Base-by-base conservation (phyloP, 2,113 vertebrate genomes). In the Jacana jacana region DNA sequence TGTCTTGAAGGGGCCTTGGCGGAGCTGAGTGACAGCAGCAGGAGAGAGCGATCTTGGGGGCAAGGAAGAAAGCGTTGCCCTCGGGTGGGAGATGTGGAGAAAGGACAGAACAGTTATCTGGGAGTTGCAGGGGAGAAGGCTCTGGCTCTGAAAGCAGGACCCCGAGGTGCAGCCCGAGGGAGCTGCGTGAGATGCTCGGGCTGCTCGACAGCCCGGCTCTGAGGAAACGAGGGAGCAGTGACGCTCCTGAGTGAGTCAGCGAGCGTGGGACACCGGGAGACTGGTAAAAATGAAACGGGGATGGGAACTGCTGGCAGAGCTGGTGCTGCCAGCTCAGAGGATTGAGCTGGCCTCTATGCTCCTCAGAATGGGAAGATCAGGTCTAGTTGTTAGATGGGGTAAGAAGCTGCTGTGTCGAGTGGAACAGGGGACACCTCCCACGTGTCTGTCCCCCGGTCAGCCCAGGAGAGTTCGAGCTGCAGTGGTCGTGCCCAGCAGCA, bases 401-500 rank as follows among this genome's bases (percentile, higher is more conserved):
- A 82, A 76, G 79, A n/a, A 89, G 52, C 13, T 37, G 30, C 49
- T 27, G 49, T 2, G 10, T 11, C 0, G 2, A 46, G 28, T 82
- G 39, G 66, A 20, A 54, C 71, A 33, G n/a, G 54, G 33, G 16
- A 9, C 11, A 3, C 40, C 30, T 79, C 28, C 70, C 51, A 9
- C 11, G 9, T 3, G 10, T 54, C 51, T 13, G 8, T 54, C 28
- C 30, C 35, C 31, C 52, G 35, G 31, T n/a, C 2, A 1, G 48
- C 68, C 37, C 42, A 0, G 0, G 8, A 33, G 64, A 33, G 30
- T 16, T 81, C 1, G 7, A 46, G 61, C 57, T 46, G 51, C 1
- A 0, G 42, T 13, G 23, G 48, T 40, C 37, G 31, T 22, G 55
- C 52, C 6, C 31, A 25, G 51, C 48, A 60, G 40, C 40, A 22